Base-by-base conservation (phyloP, 1,140 invertebrate genomes). In the Oppia nitens region DNA sequence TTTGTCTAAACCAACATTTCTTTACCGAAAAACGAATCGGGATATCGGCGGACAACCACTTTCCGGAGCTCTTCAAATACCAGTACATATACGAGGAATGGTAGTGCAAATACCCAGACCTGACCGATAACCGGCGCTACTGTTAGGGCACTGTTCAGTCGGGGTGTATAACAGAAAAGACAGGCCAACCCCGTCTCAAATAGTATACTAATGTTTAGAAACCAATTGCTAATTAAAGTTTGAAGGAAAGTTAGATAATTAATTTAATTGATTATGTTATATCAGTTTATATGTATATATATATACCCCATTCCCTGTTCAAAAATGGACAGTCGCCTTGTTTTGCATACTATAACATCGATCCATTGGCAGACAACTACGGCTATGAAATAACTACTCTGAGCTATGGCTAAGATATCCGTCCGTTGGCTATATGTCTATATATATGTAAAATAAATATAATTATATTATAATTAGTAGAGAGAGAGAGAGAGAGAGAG, bases 1-100 rank as follows among this genome's bases (percentile, higher is more conserved):
- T n/a, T n/a, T n/a, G n/a, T n/a, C 49, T 51, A 51, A 23, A 20
- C 49, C 23, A 51, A 98, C 70, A 93, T 96, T 80, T 98, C 94
- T 76, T 87, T 83, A 76, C 97, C 93, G 67, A 97, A 79, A 90
- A 91, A 98, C 67, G 92, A 91, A 68, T 92, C 92, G 3, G 55
- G 55, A 26, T 57, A 57, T 24, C n/a, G 3, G 3, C 55, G 9
- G 9, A 57, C 55, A 47, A 57, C 11, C 11, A 21, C 12, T 26
- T 57, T 57, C 20, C 55, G 3, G 14, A 55, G 3, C 25, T 57
- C 55, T 20, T 57, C 55, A 23, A 55, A 53, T 11, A 53, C 11
- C 11, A 57, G 11, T n/a, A 32, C 55, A 17, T 29, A 24, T 14
- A 24, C 40, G 11, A 32, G 11, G 25, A 57, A 48, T 23, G 55